Conservation (phyloP, 92 coral and sea anemone genomes). For the Pocillopora meandrina region DNA sequence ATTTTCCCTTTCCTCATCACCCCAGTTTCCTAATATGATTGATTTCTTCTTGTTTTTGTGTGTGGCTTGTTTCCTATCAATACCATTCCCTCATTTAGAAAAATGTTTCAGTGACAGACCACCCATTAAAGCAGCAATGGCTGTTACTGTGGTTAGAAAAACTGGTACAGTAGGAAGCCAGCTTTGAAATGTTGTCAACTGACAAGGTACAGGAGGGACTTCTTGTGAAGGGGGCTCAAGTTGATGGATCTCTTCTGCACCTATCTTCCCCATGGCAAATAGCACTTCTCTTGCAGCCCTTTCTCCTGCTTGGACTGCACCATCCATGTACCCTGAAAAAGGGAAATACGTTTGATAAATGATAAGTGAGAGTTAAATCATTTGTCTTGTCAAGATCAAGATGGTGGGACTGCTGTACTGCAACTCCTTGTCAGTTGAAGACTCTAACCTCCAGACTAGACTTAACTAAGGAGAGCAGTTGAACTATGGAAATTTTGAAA, state of each 20-base stretch:
- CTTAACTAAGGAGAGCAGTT: too few species aligned
- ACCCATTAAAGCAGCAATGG: conserved; percentile 47
- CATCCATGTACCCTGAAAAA: conserved; percentile 91
- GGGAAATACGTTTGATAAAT: neutral
- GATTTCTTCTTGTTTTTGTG: too few species aligned
- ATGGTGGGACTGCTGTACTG: too few species aligned
- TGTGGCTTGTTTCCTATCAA: neutral
- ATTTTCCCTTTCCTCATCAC: neutral
- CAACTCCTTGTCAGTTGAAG: too few species aligned
- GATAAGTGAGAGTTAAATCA: too few species aligned
- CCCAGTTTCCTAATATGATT: neutral
- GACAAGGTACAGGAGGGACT: conserved; percentile 81
- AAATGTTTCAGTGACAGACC: conserved; percentile 26
- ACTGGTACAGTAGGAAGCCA: conserved; percentile 85
- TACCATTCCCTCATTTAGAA: conserved; percentile 2
- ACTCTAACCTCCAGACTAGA: too few species aligned
- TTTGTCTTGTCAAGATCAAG: too few species aligned
- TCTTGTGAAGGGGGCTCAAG: conserved; percentile 89
- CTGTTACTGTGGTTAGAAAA: conserved; percentile 45
- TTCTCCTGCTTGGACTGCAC: conserved; percentile 98
- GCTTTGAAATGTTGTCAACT: conserved; percentile 71
- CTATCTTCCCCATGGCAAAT: conserved; percentile 82
- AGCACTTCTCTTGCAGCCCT: conserved; percentile 98
- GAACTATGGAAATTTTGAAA: too few species aligned
- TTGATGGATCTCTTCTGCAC: conserved; percentile 72